phyloP scores from a whole-genome alignment of 1,140 invertebrate species.

The Anastrepha obliqua region DNA sequence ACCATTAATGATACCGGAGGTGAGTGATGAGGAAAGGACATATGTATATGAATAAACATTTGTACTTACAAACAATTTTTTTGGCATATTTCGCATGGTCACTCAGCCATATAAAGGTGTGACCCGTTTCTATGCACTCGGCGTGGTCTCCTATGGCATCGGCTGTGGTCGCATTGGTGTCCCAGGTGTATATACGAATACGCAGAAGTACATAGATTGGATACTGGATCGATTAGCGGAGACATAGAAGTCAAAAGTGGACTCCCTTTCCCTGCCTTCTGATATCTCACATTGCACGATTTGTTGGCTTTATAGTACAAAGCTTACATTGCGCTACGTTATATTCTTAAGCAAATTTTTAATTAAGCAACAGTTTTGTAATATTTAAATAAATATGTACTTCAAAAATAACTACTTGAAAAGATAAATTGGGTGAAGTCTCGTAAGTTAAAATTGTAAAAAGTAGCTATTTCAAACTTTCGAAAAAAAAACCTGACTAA shows the following conservation, averaged over 20 bases:
- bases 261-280: too few species aligned
- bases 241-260: background rate
- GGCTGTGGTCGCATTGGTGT: constrained; percentile 79
- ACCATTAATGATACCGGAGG: constrained; percentile 80
- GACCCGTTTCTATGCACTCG: constrained; percentile 76
- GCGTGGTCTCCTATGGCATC: constrained; percentile 81
- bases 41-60: background rate
- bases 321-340: too few species aligned
- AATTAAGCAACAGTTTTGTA: background rate
- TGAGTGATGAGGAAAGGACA: background rate
- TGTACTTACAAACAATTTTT: background rate
- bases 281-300: background rate
- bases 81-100: background rate
- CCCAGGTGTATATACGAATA: constrained; percentile 83
- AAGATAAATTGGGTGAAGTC: too few species aligned
- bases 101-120: constrained; percentile 58
- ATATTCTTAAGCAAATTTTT: background rate
- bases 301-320: background rate
- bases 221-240: constrained; percentile 39
- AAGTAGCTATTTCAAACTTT: too few species aligned
- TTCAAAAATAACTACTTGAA: too few species aligned
- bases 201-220: constrained; percentile 75
- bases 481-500: too few species aligned
- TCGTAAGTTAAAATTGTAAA: too few species aligned
- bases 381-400: background rate